Conservation (phyloP, 2,888 invertebrate species). For the Gastrophysa polygoni region DNA sequence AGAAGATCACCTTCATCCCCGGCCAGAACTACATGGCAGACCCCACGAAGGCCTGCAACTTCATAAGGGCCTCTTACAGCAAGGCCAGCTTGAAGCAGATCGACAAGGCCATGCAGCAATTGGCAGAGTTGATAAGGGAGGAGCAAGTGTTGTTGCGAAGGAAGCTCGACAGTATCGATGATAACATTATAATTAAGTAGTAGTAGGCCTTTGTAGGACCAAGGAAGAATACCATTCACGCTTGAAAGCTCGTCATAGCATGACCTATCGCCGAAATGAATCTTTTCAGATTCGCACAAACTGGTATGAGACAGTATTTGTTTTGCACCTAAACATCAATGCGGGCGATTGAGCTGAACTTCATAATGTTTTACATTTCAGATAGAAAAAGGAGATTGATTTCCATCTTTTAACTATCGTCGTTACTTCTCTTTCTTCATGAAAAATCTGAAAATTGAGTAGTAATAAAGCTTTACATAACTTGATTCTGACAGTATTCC, state of each 20-base stretch:
- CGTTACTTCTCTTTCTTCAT: too few species aligned
- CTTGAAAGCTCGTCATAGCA: conserved; percentile 9
- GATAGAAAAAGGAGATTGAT: too few species aligned
- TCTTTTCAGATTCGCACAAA: neutral
- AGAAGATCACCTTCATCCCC: conserved; percentile 73
- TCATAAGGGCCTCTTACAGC: conserved; percentile 75
- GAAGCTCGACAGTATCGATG: conserved; percentile 53
- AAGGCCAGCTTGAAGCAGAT: conserved; percentile 70
- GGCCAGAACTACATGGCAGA: conserved; percentile 76
- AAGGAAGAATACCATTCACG: conserved; percentile 1
- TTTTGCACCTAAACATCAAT: too few species aligned
- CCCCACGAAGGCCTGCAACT: conserved; percentile 66
- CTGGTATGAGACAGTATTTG: neutral
- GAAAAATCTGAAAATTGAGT: too few species aligned
- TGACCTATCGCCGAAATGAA: conserved; percentile 4
- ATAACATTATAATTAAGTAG: conserved; percentile 40
- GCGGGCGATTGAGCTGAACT: too few species aligned
- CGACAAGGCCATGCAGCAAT: conserved; percentile 64
- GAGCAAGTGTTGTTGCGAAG: conserved; percentile 61
- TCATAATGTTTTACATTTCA: too few species aligned
- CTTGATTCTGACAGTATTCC: too few species aligned
- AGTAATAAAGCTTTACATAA: too few species aligned
- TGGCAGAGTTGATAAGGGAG: conserved; percentile 66
- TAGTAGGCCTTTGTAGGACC: neutral
- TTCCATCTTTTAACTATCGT: too few species aligned